Evolutionary conservation across 2,888 invertebrate genomes (phyloP), one percentile per base, ranked within the genome.

Genomic region (Epistrophella euchroma): DNA sequence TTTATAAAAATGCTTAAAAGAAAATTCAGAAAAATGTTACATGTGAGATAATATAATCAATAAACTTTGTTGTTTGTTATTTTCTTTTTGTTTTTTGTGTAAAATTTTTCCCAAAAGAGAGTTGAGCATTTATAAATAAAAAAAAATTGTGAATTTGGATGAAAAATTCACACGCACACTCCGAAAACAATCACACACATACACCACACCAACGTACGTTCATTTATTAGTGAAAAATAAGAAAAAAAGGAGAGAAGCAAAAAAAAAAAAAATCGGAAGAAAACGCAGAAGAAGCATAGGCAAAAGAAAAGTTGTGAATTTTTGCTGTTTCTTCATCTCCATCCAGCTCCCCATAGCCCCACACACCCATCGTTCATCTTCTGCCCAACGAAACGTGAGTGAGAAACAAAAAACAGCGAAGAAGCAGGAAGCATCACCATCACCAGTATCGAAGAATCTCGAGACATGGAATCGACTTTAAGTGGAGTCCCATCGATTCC

Each of bases 401-500:
- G 60, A 75, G 66, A 47, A 83, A 37, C 40, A 68, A 47, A 47
- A 47, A 66, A 22, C 47, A 64, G 43, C 62, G 52, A 70, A 37
- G 22, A 68, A 45, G 37, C 74, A 45, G 55, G 19, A 62, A 75
- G 55, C 78, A 71, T 43, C 71, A 56, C 35, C 78, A 71, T 43
- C 71, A 56, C 35, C 52, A 37, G 25, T 47, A 19, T 66, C 28
- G 6, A 32, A 25, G 32, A 66, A 52, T 35, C 50, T 35, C 13
- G 4, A 35, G 74, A 55, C 68, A 88, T 88, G 88, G 88, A 88
- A 37, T 80, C 83, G 72, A 66, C 77, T 19, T 50, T 88, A 55
- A 52, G 84, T 72, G 88, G 88, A 72, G 78, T 88, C 40, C 64
- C 87, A 55, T 80, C 87, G 64, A 82, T 87, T 73, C 88, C 88